phyloP scores from a whole-genome alignment of 2,888 invertebrate genomes.

The Nymphalis urticae region DNA sequence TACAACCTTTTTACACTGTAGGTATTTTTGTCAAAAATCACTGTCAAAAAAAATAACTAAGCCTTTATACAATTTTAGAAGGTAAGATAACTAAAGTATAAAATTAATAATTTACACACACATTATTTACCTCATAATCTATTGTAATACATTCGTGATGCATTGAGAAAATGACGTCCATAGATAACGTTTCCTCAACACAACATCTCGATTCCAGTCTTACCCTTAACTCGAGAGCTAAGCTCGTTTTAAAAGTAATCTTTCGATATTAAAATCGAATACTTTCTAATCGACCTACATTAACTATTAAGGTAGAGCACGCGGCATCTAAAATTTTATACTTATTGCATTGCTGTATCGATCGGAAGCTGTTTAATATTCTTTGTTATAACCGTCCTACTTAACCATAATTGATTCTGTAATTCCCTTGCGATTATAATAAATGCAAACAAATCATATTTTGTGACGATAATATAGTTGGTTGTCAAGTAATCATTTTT shows the following conservation, averaged over 20 bases:
- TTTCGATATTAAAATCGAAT: conserved; percentile 35
- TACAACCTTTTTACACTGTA: no score
- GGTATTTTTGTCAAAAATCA: no score
- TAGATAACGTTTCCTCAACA: no score
- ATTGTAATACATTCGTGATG: no score
- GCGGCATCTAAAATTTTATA: conserved; percentile 54
- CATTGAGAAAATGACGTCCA: no score
- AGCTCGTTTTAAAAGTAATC: conserved; percentile 26
- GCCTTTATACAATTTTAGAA: no score
- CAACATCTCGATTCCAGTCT: neutral
- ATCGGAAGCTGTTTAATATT: conserved; percentile 61
- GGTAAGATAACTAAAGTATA: no score
- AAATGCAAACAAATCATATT: conserved; percentile 21
- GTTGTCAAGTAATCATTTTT: no score
- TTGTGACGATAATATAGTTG: neutral
- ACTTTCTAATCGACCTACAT: conserved; percentile 54
- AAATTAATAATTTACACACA: no score
- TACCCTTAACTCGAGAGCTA: conserved; percentile 5
- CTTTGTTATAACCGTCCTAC: conserved; percentile 57
- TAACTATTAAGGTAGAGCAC: conserved; percentile 46
- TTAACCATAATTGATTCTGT: conserved; percentile 39
- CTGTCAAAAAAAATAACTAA: no score
- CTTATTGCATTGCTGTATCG: conserved; percentile 52
- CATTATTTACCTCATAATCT: no score
- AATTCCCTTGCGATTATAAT: conserved; percentile 25